Evolutionary conservation across 2,888 invertebrate species (phyloP).

Genomic region (Athalia circularis): DNA sequence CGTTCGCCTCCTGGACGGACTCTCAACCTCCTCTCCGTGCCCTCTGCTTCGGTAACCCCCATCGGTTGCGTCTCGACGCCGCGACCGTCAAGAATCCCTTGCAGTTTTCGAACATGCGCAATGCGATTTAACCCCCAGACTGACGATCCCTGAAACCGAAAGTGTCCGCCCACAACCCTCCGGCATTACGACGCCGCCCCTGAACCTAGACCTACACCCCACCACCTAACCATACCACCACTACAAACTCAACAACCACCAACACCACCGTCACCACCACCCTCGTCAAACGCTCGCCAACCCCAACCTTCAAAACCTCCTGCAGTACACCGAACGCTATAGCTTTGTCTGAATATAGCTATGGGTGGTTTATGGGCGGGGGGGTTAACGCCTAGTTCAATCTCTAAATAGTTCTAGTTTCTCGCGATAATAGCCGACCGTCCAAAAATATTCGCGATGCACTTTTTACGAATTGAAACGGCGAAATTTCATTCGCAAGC

Average conservation of each 20-base stretch:
- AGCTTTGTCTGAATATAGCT: constrained; percentile 23
- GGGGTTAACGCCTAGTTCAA: background rate
- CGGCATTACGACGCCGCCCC: constrained; percentile 58
- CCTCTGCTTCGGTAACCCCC: background rate
- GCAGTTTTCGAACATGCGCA: constrained; percentile 65
- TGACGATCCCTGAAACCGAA: constrained; percentile 66
- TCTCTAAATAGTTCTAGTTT: background rate
- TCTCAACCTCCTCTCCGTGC: background rate
- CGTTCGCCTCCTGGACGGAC: no score
- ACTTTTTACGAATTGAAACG: no score
- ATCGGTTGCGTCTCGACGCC: background rate
- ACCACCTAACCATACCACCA: constrained; percentile 34
- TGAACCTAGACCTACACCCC: constrained; percentile 71
- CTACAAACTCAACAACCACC: constrained; percentile 19
- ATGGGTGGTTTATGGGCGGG: background rate
- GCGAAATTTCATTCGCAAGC: no score
- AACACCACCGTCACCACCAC: constrained; percentile 41
- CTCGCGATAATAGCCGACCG: background rate
- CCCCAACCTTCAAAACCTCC: constrained; percentile 69
- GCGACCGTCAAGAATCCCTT: background rate
- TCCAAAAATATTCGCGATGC: no score
- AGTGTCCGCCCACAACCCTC: constrained; percentile 69
- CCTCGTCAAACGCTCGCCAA: constrained; percentile 59
- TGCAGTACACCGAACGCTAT: constrained; percentile 27
- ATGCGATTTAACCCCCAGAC: background rate